Evolutionary conservation across 2,797 vertebrate genomes (phyloP).

Genomic region (Pangasius sanitwongsei): DNA sequence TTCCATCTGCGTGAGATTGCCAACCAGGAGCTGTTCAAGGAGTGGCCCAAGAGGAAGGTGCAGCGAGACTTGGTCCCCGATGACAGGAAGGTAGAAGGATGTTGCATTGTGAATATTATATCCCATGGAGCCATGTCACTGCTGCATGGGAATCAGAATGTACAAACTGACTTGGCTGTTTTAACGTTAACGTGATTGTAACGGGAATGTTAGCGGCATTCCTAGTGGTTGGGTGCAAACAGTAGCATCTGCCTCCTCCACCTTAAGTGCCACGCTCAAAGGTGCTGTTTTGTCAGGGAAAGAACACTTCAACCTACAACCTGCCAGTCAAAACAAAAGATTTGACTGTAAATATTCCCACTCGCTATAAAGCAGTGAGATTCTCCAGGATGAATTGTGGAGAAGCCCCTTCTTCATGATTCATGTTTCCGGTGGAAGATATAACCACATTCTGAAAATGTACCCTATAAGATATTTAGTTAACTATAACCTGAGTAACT

Average conservation of each 20-base stretch:
- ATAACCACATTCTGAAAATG: not conserved
- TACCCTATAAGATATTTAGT: not conserved
- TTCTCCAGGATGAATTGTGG: not conserved
- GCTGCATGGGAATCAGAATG: not conserved
- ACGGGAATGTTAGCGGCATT: not conserved
- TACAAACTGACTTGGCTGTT: not conserved
- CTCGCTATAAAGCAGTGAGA: not conserved
- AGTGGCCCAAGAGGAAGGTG: slow-evolving; percentile 95
- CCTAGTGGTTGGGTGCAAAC: not conserved
- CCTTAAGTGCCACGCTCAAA: no score
- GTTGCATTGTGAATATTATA: not conserved
- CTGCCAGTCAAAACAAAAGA: no score
- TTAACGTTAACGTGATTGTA: no score
- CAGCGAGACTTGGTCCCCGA: slow-evolving; percentile 92
- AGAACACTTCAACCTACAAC: no score
- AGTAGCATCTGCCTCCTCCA: no score
- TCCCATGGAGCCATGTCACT: not conserved
- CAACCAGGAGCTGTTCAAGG: slow-evolving; percentile 87
- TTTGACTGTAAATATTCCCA: no score
- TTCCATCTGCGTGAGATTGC: slow-evolving; percentile 92
- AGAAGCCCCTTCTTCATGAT: not conserved
- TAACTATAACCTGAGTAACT: not conserved
- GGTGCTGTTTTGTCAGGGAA: no score
- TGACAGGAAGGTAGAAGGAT: slow-evolving; percentile 83
- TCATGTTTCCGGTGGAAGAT: not conserved